Base-by-base conservation (phyloP, 2,888 invertebrate genomes). In the Aelia acuminata region DNA sequence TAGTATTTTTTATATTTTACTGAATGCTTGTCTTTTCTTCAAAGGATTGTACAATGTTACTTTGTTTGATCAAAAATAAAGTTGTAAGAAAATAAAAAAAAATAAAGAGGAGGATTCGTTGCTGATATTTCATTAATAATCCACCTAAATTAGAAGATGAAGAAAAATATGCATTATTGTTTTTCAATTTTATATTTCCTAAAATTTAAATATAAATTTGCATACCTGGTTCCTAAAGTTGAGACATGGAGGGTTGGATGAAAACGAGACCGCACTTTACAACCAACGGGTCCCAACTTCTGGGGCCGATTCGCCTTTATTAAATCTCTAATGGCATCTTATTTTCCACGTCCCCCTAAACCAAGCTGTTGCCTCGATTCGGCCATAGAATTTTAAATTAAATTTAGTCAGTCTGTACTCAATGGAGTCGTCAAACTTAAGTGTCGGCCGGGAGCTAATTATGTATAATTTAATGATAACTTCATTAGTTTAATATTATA, bases 341-440 rank as follows among this genome's bases (percentile, higher is more conserved):
- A 75, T 75, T 75, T 75, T 31, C 35, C 4, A 8, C 4, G 20
- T 39, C n/a, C 75, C n/a, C 10, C 31, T 20, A 20, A 39, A 35
- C 39, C 75, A 20, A 75, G 75, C 39, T 39, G 75, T 75, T 75
- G 75, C 75, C 75, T 57, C 57, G 26, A 57, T 57, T 57, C 26
- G 3, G 57, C 13, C 57, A 26, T 13, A 57, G 57, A 57, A 57
- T 57, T 57, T 57, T 57, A 26, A 57, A 57, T 57, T 57, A 57
- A 57, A 57, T 57, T n/a, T 57, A 57, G n/a, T 26, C 57, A 26
- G 57, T 11, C 57, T 57, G 26, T 26, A 57, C 26, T 57, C 57
- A 13, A n/a, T 26, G 57, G 26, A 57, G 57, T 57, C 57, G 57
- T 57, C 57, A 57, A 57, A 11, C 57, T 53, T 49, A 49, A 15